These are phyloP conservation scores for Liparis tanakae DNA, from an alignment of 2,797 vertebrate species.

Conservation along the genomic window DNA sequence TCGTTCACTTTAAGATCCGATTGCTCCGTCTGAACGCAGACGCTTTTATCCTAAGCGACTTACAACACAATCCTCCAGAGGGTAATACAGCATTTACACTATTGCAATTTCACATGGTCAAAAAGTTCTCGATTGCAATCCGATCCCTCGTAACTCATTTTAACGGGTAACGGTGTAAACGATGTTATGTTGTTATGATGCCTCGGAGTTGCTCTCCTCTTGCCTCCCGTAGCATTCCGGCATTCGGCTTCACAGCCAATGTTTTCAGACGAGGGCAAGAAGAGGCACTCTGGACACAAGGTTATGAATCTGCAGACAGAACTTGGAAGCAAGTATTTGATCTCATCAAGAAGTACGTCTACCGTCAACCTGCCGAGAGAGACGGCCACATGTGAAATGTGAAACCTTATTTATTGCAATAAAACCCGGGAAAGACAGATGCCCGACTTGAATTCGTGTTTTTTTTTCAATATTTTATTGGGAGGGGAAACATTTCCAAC, in stretches of 20 bases:
- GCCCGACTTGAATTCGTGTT: background rate
- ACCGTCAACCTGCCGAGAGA: background rate
- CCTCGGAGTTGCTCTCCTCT: background rate
- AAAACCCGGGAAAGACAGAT: background rate
- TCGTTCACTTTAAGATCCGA: too few relatives aligned
- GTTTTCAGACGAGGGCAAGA: constrained; percentile 1
- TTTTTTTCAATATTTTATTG: background rate
- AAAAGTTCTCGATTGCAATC: background rate
- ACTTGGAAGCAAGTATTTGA: background rate
- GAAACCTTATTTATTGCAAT: background rate
- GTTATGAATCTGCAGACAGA: background rate
- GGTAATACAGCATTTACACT: background rate
- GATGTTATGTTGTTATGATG: background rate
- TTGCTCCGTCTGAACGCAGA: too few relatives aligned
- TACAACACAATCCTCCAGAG: too few relatives aligned
- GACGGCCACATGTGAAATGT: background rate
- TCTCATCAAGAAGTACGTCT: background rate
- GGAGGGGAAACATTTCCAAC: background rate
- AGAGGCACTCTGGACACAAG: background rate
- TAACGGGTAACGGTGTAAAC: background rate
- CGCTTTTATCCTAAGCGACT: too few relatives aligned
- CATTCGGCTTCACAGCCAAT: background rate
- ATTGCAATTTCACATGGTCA: background rate
- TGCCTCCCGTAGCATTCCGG: background rate
- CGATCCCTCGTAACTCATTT: background rate